Base-by-base conservation (phyloP, 2,797 vertebrate genomes). In the Myripristis murdjan region DNA sequence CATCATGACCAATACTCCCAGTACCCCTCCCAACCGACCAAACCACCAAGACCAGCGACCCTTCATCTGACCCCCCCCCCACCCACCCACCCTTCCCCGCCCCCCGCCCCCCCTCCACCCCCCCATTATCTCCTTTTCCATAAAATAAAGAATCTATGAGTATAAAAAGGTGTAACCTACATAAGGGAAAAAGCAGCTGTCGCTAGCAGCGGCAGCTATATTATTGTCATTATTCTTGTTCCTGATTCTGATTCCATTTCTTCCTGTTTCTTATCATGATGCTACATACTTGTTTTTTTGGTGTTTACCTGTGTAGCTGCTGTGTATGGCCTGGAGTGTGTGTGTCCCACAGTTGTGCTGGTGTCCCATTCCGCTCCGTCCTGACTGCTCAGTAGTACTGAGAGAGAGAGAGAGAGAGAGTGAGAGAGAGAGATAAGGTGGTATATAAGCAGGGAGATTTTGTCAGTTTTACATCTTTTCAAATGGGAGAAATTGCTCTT, bases 131-230 rank as follows among this genome's bases (percentile, higher is more conserved):
- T 75, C 73, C 61, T 47, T 56, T 59, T 59, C 37, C 73, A 87
- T 49, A 70, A 76, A 84, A 75, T 71, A 81, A 67, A 87, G 72
- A 82, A 52, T 90, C 83, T 82, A 80, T 78, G 79, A 85, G 64
- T 83, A 81, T 70, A 86, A 79, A 71, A 80, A 87, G 63, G 71
- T 86, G 79, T 89, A 88, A 91, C 86, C 73, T 87, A 86, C 85
- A 93, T 92, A 94, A 95, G 93, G 93, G 94, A 94, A 95, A 81
- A 91, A 85, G 66, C 76, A 75, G 88, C 89, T 67, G 87, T 87
- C 87, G 77, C 80, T 14, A 69, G 55, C 75, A 83, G 75, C 72
- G 84, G 82, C 68, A 79, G 90, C 85, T 63, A 75, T 89, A 86
- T 91, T 88, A 83, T 91, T 85, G 81, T 90, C 77, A 77, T 90